A percentile compares a stretch with the other conserved stretches of the same genome.
Conservation (phyloP, 2,797 vertebrate genomes). For the Heliangelus exortis region DNA sequence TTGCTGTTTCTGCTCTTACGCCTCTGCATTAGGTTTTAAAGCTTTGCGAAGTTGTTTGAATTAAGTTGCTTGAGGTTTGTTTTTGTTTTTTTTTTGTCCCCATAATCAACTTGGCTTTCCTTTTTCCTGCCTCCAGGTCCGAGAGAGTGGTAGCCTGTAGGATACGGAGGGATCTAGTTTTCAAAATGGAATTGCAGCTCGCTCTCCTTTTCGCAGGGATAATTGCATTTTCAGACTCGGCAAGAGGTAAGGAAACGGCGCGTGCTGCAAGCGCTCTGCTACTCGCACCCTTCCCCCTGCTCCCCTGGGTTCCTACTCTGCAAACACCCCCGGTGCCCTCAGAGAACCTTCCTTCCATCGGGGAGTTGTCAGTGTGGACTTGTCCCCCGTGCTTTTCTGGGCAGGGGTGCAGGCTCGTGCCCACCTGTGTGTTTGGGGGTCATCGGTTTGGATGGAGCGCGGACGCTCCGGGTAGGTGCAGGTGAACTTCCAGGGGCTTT, state of each 20-base stretch:
- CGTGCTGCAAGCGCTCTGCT: not conserved
- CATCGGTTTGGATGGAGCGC: accelerated
- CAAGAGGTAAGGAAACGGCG: constrained; percentile 68
- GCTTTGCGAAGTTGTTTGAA: not conserved
- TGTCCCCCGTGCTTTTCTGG: accelerated
- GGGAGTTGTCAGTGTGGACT: not conserved
- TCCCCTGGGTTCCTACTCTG: accelerated
- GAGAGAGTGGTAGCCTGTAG: constrained; percentile 2
- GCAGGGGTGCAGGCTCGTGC: not conserved
- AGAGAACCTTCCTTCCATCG: not conserved
- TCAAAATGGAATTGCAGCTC: constrained; percentile 77
- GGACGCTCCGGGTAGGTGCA: not conserved
- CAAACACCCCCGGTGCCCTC: not conserved
- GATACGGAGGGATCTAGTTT: not conserved
- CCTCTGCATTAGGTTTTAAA: not conserved
- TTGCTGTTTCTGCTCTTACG: not conserved
- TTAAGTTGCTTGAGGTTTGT: not conserved
- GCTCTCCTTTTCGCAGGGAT: constrained; percentile 73
- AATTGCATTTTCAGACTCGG: constrained; percentile 71
- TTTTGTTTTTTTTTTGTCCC: not conserved
- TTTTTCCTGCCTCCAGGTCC: constrained; percentile 44
- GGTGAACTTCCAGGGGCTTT: constrained; percentile 49
- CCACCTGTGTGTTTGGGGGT: not conserved
- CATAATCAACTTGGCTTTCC: not conserved
- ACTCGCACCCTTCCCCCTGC: not conserved